Conservation (phyloP, 2,888 invertebrate species). For the Alsophila aescularia region DNA sequence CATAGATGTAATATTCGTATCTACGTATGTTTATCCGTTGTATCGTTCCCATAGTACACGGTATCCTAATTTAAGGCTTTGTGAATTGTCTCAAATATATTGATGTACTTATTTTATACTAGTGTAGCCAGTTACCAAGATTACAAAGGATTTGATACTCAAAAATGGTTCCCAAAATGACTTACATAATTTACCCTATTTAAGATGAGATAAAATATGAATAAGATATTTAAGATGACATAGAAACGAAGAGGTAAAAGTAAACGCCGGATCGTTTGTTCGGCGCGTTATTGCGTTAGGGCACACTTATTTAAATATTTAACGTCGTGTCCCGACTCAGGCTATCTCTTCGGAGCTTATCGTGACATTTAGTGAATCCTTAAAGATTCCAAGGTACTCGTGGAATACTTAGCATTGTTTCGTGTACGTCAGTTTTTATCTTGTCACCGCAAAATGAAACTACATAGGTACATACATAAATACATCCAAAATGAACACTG, state of each 20-base stretch:
- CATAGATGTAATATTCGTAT: too few species aligned
- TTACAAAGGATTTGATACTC: neutral
- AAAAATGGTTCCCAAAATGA: neutral
- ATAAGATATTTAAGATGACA: too few species aligned
- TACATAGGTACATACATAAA: too few species aligned
- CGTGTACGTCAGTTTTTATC: neutral
- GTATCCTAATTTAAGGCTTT: too few species aligned
- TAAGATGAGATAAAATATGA: neutral
- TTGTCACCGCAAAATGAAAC: too few species aligned
- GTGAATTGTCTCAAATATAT: too few species aligned
- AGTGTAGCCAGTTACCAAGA: neutral
- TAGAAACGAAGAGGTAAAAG: conserved; percentile 1
- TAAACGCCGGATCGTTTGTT: conserved; percentile 1
- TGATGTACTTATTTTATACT: too few species aligned
- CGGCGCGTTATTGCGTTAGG: conserved; percentile 11
- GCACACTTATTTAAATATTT: conserved; percentile 15
- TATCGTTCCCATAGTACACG: too few species aligned
- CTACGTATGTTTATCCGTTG: too few species aligned
- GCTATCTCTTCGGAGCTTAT: neutral
- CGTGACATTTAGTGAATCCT: conserved; percentile 5
- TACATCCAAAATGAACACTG: too few species aligned
- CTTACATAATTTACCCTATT: neutral
- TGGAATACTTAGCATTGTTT: neutral
- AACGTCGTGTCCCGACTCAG: conserved; percentile 1
- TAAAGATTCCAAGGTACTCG: neutral